Percentiles rank a stretch among this genome's conserved stretches.
These are phyloP conservation scores for Tetanocera ferruginea DNA, from an alignment of 2,888 invertebrate genomes.

Conservation along the genomic window DNA sequence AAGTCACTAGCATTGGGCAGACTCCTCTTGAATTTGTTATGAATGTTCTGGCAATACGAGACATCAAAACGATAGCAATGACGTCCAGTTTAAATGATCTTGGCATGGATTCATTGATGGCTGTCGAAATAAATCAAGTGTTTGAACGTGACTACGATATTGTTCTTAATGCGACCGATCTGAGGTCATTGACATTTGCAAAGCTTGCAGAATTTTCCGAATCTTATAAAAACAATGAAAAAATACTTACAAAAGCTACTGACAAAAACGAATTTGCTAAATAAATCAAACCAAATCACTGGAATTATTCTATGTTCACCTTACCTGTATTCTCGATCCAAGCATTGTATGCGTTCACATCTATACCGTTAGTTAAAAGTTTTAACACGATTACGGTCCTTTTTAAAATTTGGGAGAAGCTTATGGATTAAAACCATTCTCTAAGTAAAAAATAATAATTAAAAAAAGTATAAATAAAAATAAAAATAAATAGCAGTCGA, in stretches of 20 bases:
- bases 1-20: constrained; percentile 74
- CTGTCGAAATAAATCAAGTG: constrained; percentile 94
- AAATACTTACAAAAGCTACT: neutral
- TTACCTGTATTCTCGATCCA: constrained; percentile 46
- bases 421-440: too few relatives aligned
- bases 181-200: constrained; percentile 62
- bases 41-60: constrained; percentile 78
- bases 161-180: constrained; percentile 87
- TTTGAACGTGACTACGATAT: constrained; percentile 91
- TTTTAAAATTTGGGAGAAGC: too few relatives aligned
- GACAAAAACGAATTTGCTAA: too few relatives aligned
- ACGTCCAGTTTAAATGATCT: constrained; percentile 87
- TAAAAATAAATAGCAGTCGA: too few relatives aligned
- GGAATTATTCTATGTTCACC: constrained; percentile 48
- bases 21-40: constrained; percentile 82
- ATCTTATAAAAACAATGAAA: neutral
- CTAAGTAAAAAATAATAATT: too few relatives aligned
- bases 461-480: too few relatives aligned
- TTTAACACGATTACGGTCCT: too few relatives aligned
- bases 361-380: too few relatives aligned
- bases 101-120: constrained; percentile 98
- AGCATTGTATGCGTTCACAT: too few relatives aligned
- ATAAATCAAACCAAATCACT: constrained; percentile 70
- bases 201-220: neutral
- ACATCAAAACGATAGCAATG: constrained; percentile 78